Conservation (phyloP, 2,888 invertebrate genomes). For the Apamea anceps region DNA sequence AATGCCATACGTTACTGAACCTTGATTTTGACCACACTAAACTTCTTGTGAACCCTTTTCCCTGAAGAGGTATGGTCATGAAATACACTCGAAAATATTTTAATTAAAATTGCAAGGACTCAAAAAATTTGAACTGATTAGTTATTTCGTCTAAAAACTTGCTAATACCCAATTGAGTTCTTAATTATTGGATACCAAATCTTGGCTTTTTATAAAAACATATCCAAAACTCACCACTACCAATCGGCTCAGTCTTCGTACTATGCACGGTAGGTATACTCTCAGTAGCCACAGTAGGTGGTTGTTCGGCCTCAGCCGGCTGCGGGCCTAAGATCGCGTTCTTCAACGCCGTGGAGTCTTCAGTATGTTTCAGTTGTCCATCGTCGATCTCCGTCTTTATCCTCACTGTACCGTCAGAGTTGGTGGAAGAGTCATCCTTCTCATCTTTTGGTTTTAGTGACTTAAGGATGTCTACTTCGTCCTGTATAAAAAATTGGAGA, state of each 20-base stretch:
- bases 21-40: background rate
- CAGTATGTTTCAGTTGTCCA: conserved; percentile 82
- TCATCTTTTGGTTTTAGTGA: conserved; percentile 92
- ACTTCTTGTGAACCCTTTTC: background rate
- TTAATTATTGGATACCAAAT: background rate
- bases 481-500: conserved; percentile 75
- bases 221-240: conserved; percentile 74
- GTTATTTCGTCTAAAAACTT: background rate
- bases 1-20: background rate
- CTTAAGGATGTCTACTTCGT: conserved; percentile 93
- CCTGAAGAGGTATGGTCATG: background rate
- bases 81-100: background rate
- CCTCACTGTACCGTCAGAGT: conserved; percentile 72
- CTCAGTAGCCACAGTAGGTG: conserved; percentile 73
- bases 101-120: background rate
- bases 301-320: conserved; percentile 76
- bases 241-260: conserved; percentile 81
- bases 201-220: background rate
- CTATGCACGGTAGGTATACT: conserved; percentile 78
- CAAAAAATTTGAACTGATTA: background rate
- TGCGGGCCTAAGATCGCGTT: conserved; percentile 87
- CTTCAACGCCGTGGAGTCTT: conserved; percentile 86
- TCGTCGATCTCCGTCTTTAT: conserved; percentile 82
- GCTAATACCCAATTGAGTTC: background rate
- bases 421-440: conserved; percentile 81